phyloP scores from a whole-genome alignment of 1,140 invertebrate species.

The Magallana gigas region DNA sequence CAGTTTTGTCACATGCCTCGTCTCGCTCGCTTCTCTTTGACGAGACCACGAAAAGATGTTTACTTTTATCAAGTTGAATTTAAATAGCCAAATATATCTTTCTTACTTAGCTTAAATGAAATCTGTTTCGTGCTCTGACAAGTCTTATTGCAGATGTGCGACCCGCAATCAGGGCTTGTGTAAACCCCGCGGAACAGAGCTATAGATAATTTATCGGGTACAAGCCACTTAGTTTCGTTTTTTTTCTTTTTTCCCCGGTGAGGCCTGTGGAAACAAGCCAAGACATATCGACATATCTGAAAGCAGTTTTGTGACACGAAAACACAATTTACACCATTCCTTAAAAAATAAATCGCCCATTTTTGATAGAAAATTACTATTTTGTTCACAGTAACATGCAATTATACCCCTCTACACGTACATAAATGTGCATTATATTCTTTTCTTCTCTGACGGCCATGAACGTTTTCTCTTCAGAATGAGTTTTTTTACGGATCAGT shows the following conservation, averaged over 20 bases:
- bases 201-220: slow-evolving; percentile 36
- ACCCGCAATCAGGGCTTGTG: slow-evolving; percentile 9
- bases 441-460: too few relatives aligned
- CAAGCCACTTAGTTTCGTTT: slow-evolving; percentile 27
- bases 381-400: too few relatives aligned
- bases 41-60: slow-evolving; percentile 22
- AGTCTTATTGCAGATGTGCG: slow-evolving; percentile 30
- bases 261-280: neutral
- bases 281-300: neutral
- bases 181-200: slow-evolving; percentile 5
- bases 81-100: slow-evolving; percentile 42
- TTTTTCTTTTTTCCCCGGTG: neutral
- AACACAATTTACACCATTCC: too few relatives aligned
- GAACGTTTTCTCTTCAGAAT: too few relatives aligned
- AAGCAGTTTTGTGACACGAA: too few relatives aligned
- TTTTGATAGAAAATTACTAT: too few relatives aligned
- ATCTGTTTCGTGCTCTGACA: slow-evolving; percentile 38
- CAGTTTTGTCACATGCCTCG: neutral
- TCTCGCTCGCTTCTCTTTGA: slow-evolving; percentile 17
- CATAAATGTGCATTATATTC: too few relatives aligned
- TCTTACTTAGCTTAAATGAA: slow-evolving; percentile 35
- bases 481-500: neutral
- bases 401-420: too few relatives aligned
- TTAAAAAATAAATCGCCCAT: too few relatives aligned
- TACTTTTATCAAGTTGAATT: slow-evolving; percentile 35